Evolutionary conservation across 2,113 vertebrate species (phyloP), one percentile per base, ranked within the genome.

Genomic region (Pluvialis apricaria): DNA sequence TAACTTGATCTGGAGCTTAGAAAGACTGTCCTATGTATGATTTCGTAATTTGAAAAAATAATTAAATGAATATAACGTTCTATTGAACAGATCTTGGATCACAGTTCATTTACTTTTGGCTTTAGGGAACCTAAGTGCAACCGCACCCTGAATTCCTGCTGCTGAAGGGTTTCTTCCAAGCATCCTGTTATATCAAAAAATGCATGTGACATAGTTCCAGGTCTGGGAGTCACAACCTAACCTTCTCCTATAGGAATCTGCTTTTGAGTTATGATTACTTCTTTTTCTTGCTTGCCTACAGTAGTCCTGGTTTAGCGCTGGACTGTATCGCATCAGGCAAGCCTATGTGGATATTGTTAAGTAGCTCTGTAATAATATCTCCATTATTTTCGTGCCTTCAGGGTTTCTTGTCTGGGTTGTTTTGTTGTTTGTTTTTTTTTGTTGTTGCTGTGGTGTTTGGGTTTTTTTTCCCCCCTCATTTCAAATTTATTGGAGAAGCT

Each of bases 51-150:
- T 2, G 2, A 66, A 95, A 84, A 88, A 57, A 76, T 51, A 57
- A 82, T 38, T 64, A 49, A 69, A 85, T 71, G 2, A 49, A 83
- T 77, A 28, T 49, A 85, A 11, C 58, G 11, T 83, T 90, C 65
- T 68, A 0, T 65, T 70, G 71, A 95, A 70, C 62, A 88, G 34
- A 69, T 82, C 77, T 92, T 55, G 73, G 91, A 66, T 92, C 71
- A 72, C 57, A 89, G 76, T 91, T 88, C 71, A 51, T 92, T 94
- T 95, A 38, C 77, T 94, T 80, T 96, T 97, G 87, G 71, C 70
- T 82, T 90, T 84, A 75, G 88, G 47, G 45, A 91, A 29, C 45
- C 3, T 31, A 85, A 83, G n/a, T 79, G 51, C 77, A 91, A 45
- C 60, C 3, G 0, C 54, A 58, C 76, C 57, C 73, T 91, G 68